These are phyloP conservation scores for Cyclura pinguis DNA, from an alignment of 2,797 vertebrate genomes.

Conservation along the genomic window DNA sequence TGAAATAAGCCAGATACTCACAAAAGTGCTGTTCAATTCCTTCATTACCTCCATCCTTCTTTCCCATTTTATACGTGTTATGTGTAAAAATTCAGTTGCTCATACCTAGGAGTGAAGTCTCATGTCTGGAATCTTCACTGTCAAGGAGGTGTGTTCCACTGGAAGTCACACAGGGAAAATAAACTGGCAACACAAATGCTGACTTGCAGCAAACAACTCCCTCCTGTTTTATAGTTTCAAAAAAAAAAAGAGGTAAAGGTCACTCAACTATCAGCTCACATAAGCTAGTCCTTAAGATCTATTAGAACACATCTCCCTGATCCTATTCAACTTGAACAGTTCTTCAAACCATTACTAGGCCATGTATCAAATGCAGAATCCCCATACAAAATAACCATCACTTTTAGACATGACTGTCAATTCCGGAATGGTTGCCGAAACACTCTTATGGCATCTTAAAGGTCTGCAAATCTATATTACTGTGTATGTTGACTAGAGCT, in stretches of 20 bases:
- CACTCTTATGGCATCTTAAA: not conserved
- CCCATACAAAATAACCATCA: too few relatives aligned
- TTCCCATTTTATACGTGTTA: not conserved
- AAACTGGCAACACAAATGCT: constrained; percentile 34
- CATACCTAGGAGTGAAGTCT: constrained; percentile 48
- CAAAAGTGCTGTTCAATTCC: not conserved
- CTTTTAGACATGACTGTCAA: not conserved
- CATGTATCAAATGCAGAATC: not conserved
- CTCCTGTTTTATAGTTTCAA: constrained; percentile 36
- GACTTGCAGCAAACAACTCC: not conserved
- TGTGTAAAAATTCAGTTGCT: not conserved
- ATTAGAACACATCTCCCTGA: not conserved
- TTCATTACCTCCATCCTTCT: not conserved
- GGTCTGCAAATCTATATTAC: not conserved
- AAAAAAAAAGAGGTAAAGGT: not conserved
- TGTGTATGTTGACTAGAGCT: not conserved
- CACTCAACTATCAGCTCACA: not conserved
- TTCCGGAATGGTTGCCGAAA: not conserved
- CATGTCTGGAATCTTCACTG: constrained; percentile 25
- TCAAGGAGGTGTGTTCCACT: constrained; percentile 15
- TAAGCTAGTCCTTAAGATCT: not conserved
- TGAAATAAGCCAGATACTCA: too few relatives aligned
- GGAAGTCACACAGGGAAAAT: constrained; percentile 36
- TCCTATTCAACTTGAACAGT: not conserved
- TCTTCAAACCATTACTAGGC: not conserved